These are phyloP conservation scores for Clepsis dumicolana DNA, from an alignment of 2,888 invertebrate genomes.

Conservation along the genomic window DNA sequence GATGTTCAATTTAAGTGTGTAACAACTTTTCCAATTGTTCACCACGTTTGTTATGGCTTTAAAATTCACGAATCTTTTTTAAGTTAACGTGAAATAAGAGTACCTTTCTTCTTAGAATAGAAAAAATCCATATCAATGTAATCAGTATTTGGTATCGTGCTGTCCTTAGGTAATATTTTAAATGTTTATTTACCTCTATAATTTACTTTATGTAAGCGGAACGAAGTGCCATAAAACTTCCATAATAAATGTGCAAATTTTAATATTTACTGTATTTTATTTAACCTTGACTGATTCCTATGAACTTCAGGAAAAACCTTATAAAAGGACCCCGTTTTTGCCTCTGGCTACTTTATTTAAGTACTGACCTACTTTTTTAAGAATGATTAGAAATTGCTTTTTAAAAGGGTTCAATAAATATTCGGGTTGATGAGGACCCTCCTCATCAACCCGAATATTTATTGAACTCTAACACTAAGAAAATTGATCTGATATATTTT, in stretches of 20 bases:
- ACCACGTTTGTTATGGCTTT: neutral
- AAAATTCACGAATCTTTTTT: neutral
- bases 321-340: neutral
- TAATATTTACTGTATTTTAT: constrained; percentile 43
- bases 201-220: constrained; percentile 53
- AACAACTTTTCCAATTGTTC: neutral
- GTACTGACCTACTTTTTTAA: too few species aligned
- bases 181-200: constrained; percentile 49
- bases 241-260: constrained; percentile 60
- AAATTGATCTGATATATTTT: too few species aligned
- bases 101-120: constrained; percentile 27
- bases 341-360: neutral
- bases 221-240: constrained; percentile 80
- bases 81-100: neutral
- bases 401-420: too few species aligned
- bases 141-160: constrained; percentile 70
- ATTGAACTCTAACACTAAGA: too few species aligned
- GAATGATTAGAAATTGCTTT: too few species aligned
- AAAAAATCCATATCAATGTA: constrained; percentile 47
- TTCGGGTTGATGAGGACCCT: too few species aligned
- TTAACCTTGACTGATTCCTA: constrained; percentile 27
- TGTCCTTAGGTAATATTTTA: constrained; percentile 57
- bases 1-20: too few species aligned
- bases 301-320: neutral
- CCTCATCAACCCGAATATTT: too few species aligned